phyloP scores from a whole-genome alignment of 2,797 vertebrate species.

The Hydrocynus forskahlii region DNA sequence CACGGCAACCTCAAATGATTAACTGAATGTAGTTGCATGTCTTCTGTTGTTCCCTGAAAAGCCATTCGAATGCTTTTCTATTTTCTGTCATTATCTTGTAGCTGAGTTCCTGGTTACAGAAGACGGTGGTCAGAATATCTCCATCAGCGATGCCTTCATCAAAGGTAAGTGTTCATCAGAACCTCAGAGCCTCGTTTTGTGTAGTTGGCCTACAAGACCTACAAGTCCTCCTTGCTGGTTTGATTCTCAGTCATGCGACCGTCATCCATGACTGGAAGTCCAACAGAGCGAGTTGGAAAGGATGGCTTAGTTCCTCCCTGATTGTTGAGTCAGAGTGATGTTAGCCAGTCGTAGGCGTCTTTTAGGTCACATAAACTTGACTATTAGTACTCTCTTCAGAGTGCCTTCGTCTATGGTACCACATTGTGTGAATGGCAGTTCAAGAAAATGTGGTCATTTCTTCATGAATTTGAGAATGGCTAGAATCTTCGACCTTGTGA shows the following conservation, averaged over 20 bases:
- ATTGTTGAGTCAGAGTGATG: neutral
- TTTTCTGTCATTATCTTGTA: constrained; percentile 52
- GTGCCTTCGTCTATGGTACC: neutral
- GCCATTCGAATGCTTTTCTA: neutral
- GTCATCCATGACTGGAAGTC: neutral
- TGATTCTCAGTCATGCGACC: neutral
- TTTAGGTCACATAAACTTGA: neutral
- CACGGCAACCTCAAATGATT: neutral
- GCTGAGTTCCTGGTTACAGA: constrained; percentile 91
- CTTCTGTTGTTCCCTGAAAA: neutral
- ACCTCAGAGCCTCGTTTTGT: neutral
- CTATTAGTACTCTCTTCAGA: neutral
- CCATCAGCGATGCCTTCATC: constrained; percentile 98
- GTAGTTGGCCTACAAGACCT: too few relatives aligned
- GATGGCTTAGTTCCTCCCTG: neutral
- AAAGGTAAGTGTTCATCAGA: constrained; percentile 81
- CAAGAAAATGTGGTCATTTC: neutral
- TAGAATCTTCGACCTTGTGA: neutral
- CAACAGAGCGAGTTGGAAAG: neutral
- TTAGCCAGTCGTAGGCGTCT: neutral
- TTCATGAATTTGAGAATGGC: neutral
- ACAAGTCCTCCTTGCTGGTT: neutral
- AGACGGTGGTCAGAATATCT: constrained; percentile 92
- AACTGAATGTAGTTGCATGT: neutral
- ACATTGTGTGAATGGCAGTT: neutral